These are phyloP conservation scores for Rhynchonycteris naso DNA, from an alignment of 2,797 vertebrate genomes.

Conservation along the genomic window DNA sequence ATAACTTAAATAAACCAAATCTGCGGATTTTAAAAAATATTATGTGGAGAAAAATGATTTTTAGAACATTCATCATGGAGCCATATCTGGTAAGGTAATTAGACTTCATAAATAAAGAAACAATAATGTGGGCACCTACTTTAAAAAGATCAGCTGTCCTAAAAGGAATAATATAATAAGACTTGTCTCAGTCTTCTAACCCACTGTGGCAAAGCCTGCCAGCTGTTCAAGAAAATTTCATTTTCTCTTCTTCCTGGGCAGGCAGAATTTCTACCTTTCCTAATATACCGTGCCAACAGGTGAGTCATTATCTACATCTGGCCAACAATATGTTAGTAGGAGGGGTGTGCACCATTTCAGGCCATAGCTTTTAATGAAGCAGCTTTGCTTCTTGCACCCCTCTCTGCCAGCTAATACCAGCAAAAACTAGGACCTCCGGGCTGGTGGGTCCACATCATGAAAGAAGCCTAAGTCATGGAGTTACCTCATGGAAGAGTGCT, in stretches of 20 bases:
- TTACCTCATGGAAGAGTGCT: not conserved
- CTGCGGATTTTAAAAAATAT: not conserved
- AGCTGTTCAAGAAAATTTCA: not conserved
- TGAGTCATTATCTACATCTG: not conserved
- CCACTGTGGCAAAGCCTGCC: not conserved
- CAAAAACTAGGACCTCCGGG: not conserved
- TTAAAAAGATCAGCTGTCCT: not conserved
- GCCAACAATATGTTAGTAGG: not conserved
- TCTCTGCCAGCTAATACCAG: not conserved
- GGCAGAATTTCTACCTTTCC: not conserved
- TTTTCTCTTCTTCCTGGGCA: not conserved
- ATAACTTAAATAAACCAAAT: too few relatives aligned
- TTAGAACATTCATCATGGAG: not conserved
- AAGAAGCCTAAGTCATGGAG: not conserved
- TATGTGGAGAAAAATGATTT: not conserved
- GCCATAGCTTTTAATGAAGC: not conserved
- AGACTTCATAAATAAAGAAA: slow-evolving; percentile 4
- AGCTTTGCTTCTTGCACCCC: not conserved
- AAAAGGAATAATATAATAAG: not conserved
- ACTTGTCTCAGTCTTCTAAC: not conserved
- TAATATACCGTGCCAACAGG: rapidly evolving
- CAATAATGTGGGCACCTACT: not conserved
- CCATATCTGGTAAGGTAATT: not conserved
- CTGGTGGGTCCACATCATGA: not conserved
- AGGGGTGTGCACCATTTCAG: not conserved